These are phyloP conservation scores for Garra rufa DNA, from an alignment of 2,113 vertebrate genomes.

Conservation along the genomic window DNA sequence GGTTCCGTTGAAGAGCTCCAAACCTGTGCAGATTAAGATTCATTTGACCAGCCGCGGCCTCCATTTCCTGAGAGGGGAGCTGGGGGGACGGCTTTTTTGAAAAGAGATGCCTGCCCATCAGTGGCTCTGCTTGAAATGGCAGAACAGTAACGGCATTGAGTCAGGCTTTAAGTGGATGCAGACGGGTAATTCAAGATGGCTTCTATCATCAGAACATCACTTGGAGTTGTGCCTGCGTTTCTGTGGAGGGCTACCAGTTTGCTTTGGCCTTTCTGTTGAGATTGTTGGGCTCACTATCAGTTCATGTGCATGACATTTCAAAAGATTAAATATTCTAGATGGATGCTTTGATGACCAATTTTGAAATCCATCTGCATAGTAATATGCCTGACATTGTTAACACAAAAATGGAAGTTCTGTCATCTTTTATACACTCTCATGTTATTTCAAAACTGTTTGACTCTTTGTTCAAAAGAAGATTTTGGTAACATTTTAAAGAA, in stretches of 20 bases:
- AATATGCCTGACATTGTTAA: not conserved
- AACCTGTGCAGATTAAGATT: constrained; percentile 57
- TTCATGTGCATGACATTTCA: not conserved
- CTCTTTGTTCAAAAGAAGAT: not conserved
- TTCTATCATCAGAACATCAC: constrained; percentile 74
- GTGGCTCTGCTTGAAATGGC: constrained; percentile 57
- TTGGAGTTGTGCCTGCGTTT: constrained; percentile 68
- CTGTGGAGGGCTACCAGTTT: constrained; percentile 64
- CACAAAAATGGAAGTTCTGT: not conserved
- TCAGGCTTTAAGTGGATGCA: constrained; percentile 69
- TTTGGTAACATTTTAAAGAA: not conserved
- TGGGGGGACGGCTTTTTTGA: constrained; percentile 52
- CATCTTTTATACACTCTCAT: not conserved
- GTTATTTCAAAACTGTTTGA: not conserved
- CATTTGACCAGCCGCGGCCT: constrained; percentile 55
- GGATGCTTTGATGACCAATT: not conserved
- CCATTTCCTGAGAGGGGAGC: constrained; percentile 56
- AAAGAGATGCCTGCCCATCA: constrained; percentile 62
- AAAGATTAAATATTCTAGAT: not conserved
- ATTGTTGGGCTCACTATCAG: constrained; percentile 47
- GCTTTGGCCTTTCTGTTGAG: constrained; percentile 71
- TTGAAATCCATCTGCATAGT: not conserved
- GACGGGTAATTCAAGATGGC: constrained; percentile 80
- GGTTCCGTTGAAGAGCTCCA: constrained; percentile 46
- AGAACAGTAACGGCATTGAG: constrained; percentile 63